Percentiles rank a stretch among this genome's conserved stretches.
phyloP scores from a whole-genome alignment of 2,113 vertebrate species.

The Gadus macrocephalus region DNA sequence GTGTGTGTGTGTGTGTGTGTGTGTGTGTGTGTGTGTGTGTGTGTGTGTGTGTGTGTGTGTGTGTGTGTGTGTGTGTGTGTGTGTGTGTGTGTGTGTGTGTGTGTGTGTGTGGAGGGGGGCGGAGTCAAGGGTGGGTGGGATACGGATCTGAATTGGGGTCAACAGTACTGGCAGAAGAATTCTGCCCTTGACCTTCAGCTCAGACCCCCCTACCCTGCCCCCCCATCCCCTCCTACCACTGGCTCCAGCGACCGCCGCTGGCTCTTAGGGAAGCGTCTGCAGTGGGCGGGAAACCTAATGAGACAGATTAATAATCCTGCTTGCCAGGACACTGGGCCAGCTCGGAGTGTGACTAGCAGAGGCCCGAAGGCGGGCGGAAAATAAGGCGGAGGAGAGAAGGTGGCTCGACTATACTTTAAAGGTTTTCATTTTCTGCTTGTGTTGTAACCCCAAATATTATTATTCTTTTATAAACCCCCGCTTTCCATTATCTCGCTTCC shows the following conservation, averaged over 20 bases:
- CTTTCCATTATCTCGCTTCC: constrained; percentile 47
- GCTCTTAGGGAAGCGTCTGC: too few relatives aligned
- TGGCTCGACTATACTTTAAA: background rate
- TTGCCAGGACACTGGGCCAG: too few relatives aligned
- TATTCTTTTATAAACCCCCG: background rate
- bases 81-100: constrained; percentile 26
- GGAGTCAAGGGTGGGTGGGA: constrained; percentile 42
- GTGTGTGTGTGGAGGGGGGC: constrained; percentile 58
- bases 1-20: constrained; percentile 43
- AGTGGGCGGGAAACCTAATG: too few relatives aligned
- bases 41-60: constrained; percentile 4
- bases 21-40: background rate
- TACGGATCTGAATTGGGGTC: constrained; percentile 52
- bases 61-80: constrained; percentile 36
- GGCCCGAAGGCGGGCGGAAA: background rate
- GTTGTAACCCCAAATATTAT: background rate
- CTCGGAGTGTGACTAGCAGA: too few relatives aligned
- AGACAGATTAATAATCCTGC: too few relatives aligned
- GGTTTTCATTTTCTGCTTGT: background rate
- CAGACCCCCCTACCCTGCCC: constrained; percentile 15
- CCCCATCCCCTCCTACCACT: background rate
- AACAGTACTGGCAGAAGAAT: constrained; percentile 46
- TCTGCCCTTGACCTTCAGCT: constrained; percentile 59
- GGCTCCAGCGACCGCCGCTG: too few relatives aligned
- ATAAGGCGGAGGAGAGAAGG: background rate